These are phyloP conservation scores for Ochotona princeps DNA, from an alignment of 2,113 vertebrate genomes.

Conservation along the genomic window DNA sequence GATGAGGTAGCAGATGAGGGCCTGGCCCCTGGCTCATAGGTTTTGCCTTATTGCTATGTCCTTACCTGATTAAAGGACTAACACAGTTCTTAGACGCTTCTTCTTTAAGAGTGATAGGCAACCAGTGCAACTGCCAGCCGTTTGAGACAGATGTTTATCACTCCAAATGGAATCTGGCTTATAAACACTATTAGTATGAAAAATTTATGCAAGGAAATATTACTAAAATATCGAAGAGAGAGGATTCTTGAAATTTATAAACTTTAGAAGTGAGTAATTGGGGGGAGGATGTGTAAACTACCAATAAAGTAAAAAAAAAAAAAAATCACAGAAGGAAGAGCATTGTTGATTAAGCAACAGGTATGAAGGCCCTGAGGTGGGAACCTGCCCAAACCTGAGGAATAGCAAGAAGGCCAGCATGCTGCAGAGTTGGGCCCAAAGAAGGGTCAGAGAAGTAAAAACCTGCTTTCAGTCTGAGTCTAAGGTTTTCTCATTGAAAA, in stretches of 20 bases:
- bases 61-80: neutral
- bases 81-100: neutral
- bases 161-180: too few species aligned
- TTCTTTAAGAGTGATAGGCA: neutral
- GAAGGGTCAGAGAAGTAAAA: neutral
- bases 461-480: neutral
- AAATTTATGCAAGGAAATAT: neutral
- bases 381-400: neutral
- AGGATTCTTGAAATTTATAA: neutral
- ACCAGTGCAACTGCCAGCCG: neutral
- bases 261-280: neutral
- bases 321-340: neutral
- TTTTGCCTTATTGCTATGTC: neutral
- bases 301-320: neutral
- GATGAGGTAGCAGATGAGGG: neutral
- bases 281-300: neutral
- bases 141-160: too few species aligned
- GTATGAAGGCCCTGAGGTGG: neutral
- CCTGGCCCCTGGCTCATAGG: too few species aligned
- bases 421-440: neutral
- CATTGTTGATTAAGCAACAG: neutral
- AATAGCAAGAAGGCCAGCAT: neutral
- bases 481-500: neutral
- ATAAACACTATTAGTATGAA: neutral
- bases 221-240: neutral